phyloP scores from a whole-genome alignment of 2,797 vertebrate genomes.

The Syngnathus acus region DNA sequence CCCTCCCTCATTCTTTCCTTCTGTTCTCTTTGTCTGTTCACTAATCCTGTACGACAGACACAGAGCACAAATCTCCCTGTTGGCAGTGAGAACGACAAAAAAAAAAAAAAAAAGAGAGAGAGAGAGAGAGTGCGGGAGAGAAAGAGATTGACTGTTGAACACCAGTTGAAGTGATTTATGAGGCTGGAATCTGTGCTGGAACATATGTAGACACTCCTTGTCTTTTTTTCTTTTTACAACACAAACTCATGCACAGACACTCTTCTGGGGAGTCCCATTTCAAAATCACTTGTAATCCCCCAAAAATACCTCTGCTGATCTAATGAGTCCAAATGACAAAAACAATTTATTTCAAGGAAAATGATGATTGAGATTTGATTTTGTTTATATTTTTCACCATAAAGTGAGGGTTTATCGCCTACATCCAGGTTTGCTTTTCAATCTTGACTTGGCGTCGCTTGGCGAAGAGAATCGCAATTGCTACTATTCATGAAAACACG shows the following conservation, averaged over 20 bases:
- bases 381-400: neutral
- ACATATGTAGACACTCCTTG: constrained; percentile 63
- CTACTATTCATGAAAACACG: neutral
- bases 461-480: neutral
- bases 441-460: neutral
- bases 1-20: constrained; percentile 4
- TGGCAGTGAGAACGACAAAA: constrained; percentile 38
- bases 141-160: constrained; percentile 61
- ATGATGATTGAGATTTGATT: neutral
- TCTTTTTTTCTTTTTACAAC: constrained; percentile 22
- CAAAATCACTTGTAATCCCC: constrained; percentile 31
- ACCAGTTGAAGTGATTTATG: constrained; percentile 67
- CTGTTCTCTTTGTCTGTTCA: constrained; percentile 24
- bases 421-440: neutral
- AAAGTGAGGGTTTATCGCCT: neutral
- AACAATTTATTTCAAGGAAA: neutral
- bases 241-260: neutral
- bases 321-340: constrained; percentile 3
- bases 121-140: constrained; percentile 15
- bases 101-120: constrained; percentile 1
- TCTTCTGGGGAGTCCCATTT: constrained; percentile 35
- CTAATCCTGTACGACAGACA: constrained; percentile 58
- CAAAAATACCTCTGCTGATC: constrained; percentile 6
- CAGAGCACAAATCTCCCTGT: constrained; percentile 59
- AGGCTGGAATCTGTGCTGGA: constrained; percentile 63